A percentile compares a stretch with the other conserved stretches of the same genome.
These are phyloP conservation scores for Leptinotarsa tumamoca DNA, from an alignment of 2,888 invertebrate genomes.

Conservation along the genomic window DNA sequence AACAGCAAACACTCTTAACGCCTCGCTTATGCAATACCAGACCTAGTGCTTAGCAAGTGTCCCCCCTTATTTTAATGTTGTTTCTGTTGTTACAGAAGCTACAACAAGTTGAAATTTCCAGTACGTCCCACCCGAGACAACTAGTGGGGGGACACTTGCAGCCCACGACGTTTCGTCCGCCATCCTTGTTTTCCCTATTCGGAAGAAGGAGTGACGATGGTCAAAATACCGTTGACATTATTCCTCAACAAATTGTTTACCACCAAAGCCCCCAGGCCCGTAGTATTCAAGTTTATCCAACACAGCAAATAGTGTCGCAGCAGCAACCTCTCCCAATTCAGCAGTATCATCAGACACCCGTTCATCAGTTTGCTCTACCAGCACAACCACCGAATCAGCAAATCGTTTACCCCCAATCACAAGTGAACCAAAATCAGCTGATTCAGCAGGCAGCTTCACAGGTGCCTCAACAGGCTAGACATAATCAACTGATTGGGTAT, in stretches of 20 bases:
- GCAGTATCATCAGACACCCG: conserved; percentile 33
- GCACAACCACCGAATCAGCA: conserved; percentile 30
- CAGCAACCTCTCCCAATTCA: conserved; percentile 34
- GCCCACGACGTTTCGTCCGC: conserved; percentile 66
- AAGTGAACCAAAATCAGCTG: conserved; percentile 29
- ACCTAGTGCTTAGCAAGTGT: conserved; percentile 37
- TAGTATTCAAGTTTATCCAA: conserved; percentile 31
- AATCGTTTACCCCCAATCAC: conserved; percentile 27
- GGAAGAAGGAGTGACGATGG: conserved; percentile 42
- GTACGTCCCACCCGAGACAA: conserved; percentile 53
- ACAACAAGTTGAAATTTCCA: conserved; percentile 58
- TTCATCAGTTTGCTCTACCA: conserved; percentile 28
- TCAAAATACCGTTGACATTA: conserved; percentile 18
- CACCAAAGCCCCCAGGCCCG: conserved; percentile 29
- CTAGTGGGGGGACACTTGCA: conserved; percentile 64
- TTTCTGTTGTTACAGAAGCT: conserved; percentile 64
- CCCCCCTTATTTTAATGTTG: conserved; percentile 40
- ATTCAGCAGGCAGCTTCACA: conserved; percentile 40
- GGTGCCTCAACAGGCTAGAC: conserved; percentile 23
- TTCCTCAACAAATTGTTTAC: conserved; percentile 41
- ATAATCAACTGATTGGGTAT: background rate
- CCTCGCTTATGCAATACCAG: conserved; percentile 31
- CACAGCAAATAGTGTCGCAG: conserved; percentile 27
- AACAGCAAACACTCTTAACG: background rate
- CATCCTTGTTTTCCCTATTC: conserved; percentile 47